Conservation (phyloP, 2,888 invertebrate genomes). For the Morpho deidamia region DNA sequence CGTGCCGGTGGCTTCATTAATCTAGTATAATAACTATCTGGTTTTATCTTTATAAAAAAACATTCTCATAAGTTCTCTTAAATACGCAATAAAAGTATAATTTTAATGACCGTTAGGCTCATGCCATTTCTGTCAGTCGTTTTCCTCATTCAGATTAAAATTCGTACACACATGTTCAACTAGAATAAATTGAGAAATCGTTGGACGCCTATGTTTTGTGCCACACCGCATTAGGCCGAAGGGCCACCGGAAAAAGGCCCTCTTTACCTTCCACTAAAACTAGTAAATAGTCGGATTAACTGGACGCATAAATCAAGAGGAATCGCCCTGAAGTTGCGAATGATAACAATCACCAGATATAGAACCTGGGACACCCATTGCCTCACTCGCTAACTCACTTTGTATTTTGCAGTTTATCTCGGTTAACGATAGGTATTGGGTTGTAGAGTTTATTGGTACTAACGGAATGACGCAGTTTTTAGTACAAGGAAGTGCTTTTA, state of each 20-base stretch:
- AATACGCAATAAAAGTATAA: too few relatives aligned
- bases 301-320: conserved; percentile 62
- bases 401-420: conserved; percentile 12
- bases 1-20: too few relatives aligned
- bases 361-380: conserved; percentile 22
- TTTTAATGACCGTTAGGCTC: too few relatives aligned
- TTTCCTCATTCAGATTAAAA: too few relatives aligned
- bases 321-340: conserved; percentile 29
- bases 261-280: conserved; percentile 72
- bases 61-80: too few relatives aligned
- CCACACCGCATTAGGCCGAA: conserved; percentile 33
- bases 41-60: too few relatives aligned
- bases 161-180: too few relatives aligned
- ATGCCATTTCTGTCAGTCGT: too few relatives aligned
- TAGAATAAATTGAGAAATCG: conserved; percentile 9
- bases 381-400: conserved; percentile 11
- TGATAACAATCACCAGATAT: conserved; percentile 30
- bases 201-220: conserved; percentile 24
- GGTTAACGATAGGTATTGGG: conserved; percentile 18
- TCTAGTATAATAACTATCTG: too few relatives aligned
- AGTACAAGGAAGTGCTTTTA: too few relatives aligned
- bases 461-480: too few relatives aligned
- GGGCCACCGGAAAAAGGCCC: conserved; percentile 62
- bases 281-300: conserved; percentile 76
- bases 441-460: too few relatives aligned